Conservation (phyloP, 2,888 invertebrate genomes). For the Pseudococcus jackbeardsleyi region DNA sequence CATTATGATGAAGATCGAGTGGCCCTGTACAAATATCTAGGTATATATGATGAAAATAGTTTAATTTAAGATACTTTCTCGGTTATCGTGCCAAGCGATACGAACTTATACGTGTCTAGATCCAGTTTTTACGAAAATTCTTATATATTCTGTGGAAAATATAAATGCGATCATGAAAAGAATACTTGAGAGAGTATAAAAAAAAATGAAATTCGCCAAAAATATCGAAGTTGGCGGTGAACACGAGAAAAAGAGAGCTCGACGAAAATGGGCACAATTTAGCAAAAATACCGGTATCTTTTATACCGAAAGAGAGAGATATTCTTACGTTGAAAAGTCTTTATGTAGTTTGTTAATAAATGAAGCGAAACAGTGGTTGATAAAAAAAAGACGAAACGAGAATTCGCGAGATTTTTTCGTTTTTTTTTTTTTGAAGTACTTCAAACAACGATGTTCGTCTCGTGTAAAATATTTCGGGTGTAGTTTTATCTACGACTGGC, state of each 20-base stretch:
- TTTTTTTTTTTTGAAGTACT: background rate
- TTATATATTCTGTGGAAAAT: background rate
- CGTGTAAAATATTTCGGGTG: slow-evolving; percentile 14
- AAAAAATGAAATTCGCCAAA: background rate
- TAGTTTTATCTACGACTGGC: background rate
- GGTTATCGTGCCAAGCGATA: too few species aligned
- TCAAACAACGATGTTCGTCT: slow-evolving; percentile 21
- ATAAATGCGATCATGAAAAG: background rate
- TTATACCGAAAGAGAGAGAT: background rate
- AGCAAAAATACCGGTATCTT: slow-evolving; percentile 1
- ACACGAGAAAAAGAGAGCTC: background rate
- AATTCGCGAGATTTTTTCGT: slow-evolving; percentile 1
- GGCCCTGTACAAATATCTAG: too few species aligned
- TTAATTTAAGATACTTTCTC: too few species aligned
- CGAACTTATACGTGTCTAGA: too few species aligned
- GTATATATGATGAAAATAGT: too few species aligned
- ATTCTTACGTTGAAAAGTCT: slow-evolving; percentile 1
- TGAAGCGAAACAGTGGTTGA: slow-evolving; percentile 31
- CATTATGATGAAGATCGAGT: too few species aligned
- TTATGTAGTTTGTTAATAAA: slow-evolving; percentile 41
- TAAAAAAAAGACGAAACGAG: slow-evolving; percentile 10
- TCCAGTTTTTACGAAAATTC: too few species aligned
- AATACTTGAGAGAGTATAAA: background rate
- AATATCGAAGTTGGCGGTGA: background rate
- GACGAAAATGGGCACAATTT: slow-evolving; percentile 14